These are phyloP conservation scores for Macrostomum lignano DNA, from an alignment of 1,140 invertebrate species.

Conservation along the genomic window DNA sequence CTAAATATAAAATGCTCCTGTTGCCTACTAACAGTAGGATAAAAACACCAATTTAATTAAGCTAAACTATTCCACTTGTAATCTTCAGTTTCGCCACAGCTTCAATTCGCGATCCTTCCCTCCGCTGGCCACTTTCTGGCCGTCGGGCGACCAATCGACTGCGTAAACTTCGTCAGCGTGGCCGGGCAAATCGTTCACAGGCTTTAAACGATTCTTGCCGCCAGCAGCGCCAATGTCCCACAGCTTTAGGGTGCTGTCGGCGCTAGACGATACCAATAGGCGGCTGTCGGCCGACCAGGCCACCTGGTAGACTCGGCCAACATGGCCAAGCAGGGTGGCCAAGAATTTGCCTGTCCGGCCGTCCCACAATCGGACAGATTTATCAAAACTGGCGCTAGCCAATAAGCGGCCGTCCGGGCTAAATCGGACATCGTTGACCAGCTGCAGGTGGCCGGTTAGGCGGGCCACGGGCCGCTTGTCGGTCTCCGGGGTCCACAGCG, in stretches of 20 bases:
- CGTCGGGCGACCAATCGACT: slow-evolving; percentile 93
- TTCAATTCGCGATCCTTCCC: slow-evolving; percentile 93
- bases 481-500: slow-evolving; percentile 59
- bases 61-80: too few relatives aligned
- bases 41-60: too few relatives aligned
- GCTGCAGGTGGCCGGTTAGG: slow-evolving; percentile 84
- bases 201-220: too few relatives aligned
- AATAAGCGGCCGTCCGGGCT: slow-evolving; percentile 70
- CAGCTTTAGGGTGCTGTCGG: slow-evolving; percentile 79
- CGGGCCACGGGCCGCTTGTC: slow-evolving; percentile 56
- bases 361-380: slow-evolving; percentile 86
- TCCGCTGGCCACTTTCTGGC: slow-evolving; percentile 68
- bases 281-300: slow-evolving; percentile 88
- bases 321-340: slow-evolving; percentile 64
- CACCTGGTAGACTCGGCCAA: slow-evolving; percentile 77
- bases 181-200: slow-evolving; percentile 74
- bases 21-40: too few relatives aligned
- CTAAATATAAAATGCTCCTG: too few relatives aligned
- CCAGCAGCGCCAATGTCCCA: slow-evolving; percentile 26
- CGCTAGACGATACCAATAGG: slow-evolving; percentile 67
- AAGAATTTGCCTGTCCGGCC: slow-evolving; percentile 57
- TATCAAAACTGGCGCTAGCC: slow-evolving; percentile 92
- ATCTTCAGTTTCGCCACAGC: too few relatives aligned
- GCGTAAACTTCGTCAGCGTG: slow-evolving; percentile 96
- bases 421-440: slow-evolving; percentile 88